Conservation (phyloP, 2,113 vertebrate genomes). For the Petromus typicus region DNA sequence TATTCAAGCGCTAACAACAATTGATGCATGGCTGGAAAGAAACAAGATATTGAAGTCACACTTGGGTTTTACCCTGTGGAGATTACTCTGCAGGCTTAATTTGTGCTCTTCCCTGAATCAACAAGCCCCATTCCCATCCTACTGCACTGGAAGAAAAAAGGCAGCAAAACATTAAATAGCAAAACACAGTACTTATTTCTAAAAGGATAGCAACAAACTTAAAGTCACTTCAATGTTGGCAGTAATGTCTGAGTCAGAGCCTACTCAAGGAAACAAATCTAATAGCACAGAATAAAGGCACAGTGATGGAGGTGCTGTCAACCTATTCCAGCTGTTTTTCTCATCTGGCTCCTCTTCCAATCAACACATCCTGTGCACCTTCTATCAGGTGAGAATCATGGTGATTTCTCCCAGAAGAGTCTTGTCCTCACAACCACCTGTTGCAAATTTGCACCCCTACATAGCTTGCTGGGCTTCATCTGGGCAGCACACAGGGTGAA, state of each 20-base stretch:
- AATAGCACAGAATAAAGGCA: neutral
- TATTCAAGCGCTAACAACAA: conserved; percentile 57
- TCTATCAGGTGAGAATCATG: neutral
- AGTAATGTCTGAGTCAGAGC: neutral
- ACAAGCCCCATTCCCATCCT: neutral
- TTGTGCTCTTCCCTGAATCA: neutral
- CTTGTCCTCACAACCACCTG: neutral
- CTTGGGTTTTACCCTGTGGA: conserved; percentile 21
- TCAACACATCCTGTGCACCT: neutral
- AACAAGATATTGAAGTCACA: conserved; percentile 38
- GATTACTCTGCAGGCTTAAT: conserved; percentile 11
- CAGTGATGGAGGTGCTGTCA: accelerated
- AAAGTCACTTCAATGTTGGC: neutral
- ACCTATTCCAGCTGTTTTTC: neutral
- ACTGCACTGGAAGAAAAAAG: neutral
- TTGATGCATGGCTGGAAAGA: neutral
- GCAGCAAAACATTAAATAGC: neutral
- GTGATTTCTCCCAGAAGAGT: neutral
- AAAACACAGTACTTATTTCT: conserved; percentile 32
- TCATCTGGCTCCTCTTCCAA: neutral
- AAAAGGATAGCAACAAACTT: neutral
- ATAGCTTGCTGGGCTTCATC: neutral
- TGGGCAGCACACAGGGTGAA: neutral
- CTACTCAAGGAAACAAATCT: neutral
- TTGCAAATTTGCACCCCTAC: neutral